Base-by-base conservation (phyloP, 2,797 vertebrate species). In the Mareca penelope region DNA sequence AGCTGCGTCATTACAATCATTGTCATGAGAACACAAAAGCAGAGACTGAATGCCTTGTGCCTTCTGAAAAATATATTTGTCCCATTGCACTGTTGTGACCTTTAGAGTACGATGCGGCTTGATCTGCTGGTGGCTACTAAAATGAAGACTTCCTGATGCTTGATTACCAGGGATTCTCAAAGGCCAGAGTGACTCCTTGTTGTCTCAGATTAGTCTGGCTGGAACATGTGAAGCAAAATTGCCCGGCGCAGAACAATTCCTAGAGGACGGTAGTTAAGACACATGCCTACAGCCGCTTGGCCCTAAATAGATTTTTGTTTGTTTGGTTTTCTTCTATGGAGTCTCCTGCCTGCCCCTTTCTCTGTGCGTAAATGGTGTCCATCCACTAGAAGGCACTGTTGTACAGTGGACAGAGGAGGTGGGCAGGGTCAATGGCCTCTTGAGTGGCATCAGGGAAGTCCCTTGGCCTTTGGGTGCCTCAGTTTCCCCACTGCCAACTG, bases 1-100 rank as follows among this genome's bases (percentile, higher is more conserved):
- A 94, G 93, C 96, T 95, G 95, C 94, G 90, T 96, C 95, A 95
- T 78, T 92, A 87, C 90, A 94, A 18, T 94, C 86, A 96, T 96
- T 96, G 95, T 96, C 96, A 96, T 22, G 88, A 97, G 88, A 97
- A 95, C 88, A 97, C 91, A 95, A 95, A 96, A 93, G 94, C 94
- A 80, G 71, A 95, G 40, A 15, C 78, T 87, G 82, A 96, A 90
- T 94, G 89, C 89, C 88, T 55, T 56, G 60, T 90, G 88, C 72
- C 84, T 96, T 95, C 95, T 0, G 2, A 95, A 89, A 93, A 94
- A 80, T 87, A 18, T 42, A 78, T 92, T 94, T 95, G 86, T 95
- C 95, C 83, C 65, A 48, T 48, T 88, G 78, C 91, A 70, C 64
- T 31, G 64, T 23, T 71, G 68, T 94, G 95, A 94, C 95, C 94